A percentile compares a stretch with the other conserved stretches of the same genome.
Conservation (phyloP, 2,888 invertebrate genomes). For the Apodemia mormo region DNA sequence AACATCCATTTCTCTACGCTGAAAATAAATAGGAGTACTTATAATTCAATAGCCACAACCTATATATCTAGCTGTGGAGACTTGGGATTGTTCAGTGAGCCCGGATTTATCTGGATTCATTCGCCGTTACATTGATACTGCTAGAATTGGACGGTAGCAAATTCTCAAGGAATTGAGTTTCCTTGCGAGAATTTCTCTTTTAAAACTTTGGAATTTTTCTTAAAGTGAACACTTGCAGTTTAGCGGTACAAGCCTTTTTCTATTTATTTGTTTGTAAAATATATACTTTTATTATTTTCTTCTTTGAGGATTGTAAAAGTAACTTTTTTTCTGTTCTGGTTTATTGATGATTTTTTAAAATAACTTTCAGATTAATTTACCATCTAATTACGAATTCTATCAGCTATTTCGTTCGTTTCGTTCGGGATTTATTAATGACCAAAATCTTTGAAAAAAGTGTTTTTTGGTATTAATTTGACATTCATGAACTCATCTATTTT, state of each 20-base stretch:
- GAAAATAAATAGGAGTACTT: neutral
- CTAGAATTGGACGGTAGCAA: slow-evolving; percentile 44
- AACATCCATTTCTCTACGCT: neutral
- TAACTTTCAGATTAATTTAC: too few relatives aligned
- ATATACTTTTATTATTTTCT: neutral
- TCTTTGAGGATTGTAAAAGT: too few relatives aligned
- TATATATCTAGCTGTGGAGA: slow-evolving; percentile 39
- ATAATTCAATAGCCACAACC: slow-evolving; percentile 34
- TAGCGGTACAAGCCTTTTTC: slow-evolving; percentile 4
- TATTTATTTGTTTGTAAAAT: neutral
- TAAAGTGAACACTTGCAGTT: slow-evolving; percentile 20
- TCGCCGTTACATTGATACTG: slow-evolving; percentile 44
- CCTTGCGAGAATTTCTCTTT: slow-evolving; percentile 31
- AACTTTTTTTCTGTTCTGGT: too few relatives aligned
- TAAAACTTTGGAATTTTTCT: slow-evolving; percentile 31
- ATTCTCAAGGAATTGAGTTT: slow-evolving; percentile 38
- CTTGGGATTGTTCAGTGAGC: slow-evolving; percentile 44
- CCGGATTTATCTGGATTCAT: slow-evolving; percentile 54
- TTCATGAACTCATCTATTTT: too few relatives aligned
- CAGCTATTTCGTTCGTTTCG: too few relatives aligned
- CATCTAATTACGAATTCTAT: too few relatives aligned
- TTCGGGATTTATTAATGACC: too few relatives aligned
- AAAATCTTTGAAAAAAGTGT: too few relatives aligned
- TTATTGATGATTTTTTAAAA: too few relatives aligned
- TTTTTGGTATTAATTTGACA: too few relatives aligned